phyloP scores from a whole-genome alignment of 2,888 invertebrate genomes.

The Orthosia cruda region DNA sequence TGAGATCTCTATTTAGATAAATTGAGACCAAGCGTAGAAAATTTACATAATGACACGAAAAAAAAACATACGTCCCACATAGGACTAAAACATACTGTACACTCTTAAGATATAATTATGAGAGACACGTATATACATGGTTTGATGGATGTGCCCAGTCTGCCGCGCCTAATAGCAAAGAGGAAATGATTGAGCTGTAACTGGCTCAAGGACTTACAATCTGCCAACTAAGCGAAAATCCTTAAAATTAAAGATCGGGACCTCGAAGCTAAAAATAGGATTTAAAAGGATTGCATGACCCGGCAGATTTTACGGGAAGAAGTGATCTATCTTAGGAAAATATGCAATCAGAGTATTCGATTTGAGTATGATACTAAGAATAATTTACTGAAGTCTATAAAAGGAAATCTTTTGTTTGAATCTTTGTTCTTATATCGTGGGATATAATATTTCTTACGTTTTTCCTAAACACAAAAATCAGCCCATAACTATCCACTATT shows the following conservation, averaged over 20 bases:
- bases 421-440: conserved; percentile 16
- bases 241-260: conserved; percentile 49
- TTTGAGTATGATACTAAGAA: conserved; percentile 1
- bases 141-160: conserved; percentile 42
- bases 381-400: neutral
- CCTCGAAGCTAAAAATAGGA: conserved; percentile 28
- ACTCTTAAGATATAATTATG: conserved; percentile 9
- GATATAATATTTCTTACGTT: conserved; percentile 3
- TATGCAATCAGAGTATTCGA: conserved; percentile 6
- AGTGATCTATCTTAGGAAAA: neutral
- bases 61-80: neutral
- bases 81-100: neutral
- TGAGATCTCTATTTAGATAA: too few relatives aligned
- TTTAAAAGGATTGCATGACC: conserved; percentile 31
- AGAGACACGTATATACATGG: conserved; percentile 8
- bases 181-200: conserved; percentile 47
- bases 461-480: conserved; percentile 11
- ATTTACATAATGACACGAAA: neutral
- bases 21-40: too few relatives aligned
- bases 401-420: neutral
- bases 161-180: conserved; percentile 27
- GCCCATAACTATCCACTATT: neutral
- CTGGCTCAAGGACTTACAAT: conserved; percentile 42
- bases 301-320: conserved; percentile 11
- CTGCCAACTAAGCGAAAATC: conserved; percentile 29